Percentiles rank a stretch among this genome's conserved stretches.
These are phyloP conservation scores for Heliconius sara DNA, from an alignment of 2,888 invertebrate species.

Conservation along the genomic window DNA sequence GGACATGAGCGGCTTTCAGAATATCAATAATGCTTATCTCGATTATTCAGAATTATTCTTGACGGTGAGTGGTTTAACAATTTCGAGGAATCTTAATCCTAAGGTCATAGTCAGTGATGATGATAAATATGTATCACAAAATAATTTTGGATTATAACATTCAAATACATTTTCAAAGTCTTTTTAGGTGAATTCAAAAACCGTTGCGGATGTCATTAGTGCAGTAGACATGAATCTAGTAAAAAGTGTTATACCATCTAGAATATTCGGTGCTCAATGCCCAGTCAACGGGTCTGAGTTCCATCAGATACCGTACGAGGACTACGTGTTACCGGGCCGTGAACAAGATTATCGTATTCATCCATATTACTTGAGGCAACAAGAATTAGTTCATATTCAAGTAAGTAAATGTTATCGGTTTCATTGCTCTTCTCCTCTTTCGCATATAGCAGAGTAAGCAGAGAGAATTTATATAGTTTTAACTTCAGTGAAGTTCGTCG, in stretches of 20 bases:
- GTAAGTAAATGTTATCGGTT: conserved; percentile 49
- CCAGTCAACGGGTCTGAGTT: conserved; percentile 66
- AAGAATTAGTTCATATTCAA: conserved; percentile 64
- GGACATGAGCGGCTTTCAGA: conserved; percentile 72
- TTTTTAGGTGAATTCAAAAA: conserved; percentile 64
- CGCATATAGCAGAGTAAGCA: not conserved
- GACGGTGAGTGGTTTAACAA: conserved; percentile 53
- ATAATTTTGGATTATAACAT: not conserved
- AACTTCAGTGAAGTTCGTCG: no score
- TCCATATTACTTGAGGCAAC: conserved; percentile 70
- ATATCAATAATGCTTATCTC: conserved; percentile 74
- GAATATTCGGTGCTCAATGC: conserved; percentile 72
- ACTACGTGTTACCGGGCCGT: conserved; percentile 82
- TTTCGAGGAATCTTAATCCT: no score
- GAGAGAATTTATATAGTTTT: not conserved
- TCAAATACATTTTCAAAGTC: not conserved
- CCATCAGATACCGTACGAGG: conserved; percentile 80
- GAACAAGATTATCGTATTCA: conserved; percentile 81
- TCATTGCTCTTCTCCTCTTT: not conserved
- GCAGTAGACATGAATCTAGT: conserved; percentile 66
- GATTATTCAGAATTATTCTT: conserved; percentile 81
- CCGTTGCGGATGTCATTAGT: conserved; percentile 63
- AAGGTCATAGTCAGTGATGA: no score
- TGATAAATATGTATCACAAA: no score
- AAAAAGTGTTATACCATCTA: conserved; percentile 68